These are phyloP conservation scores for Hippopotamyrus pictus DNA, from an alignment of 2,797 vertebrate genomes.

Conservation along the genomic window DNA sequence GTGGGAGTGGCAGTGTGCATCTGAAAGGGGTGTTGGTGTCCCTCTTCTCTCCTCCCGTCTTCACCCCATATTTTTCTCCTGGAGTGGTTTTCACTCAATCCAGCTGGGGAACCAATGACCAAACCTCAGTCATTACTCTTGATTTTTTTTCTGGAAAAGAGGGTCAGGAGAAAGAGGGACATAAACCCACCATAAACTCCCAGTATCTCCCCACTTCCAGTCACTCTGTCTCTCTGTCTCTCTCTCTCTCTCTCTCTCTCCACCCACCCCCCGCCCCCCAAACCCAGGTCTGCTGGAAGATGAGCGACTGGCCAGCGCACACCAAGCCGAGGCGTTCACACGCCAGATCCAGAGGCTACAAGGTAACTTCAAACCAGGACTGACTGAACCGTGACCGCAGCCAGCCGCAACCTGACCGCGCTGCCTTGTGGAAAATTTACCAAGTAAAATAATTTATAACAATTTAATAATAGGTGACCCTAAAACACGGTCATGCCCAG, in stretches of 20 bases:
- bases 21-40: not conserved
- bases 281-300: constrained; percentile 74
- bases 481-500: not conserved
- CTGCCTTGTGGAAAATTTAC: not conserved
- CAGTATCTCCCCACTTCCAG: not conserved
- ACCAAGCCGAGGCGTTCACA: constrained; percentile 81
- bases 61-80: not conserved
- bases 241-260: not conserved
- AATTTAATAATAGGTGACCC: not conserved
- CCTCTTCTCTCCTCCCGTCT: not conserved
- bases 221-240: not conserved
- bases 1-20: not conserved
- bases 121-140: not conserved
- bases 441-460: not conserved
- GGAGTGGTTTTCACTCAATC: not conserved
- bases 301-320: constrained; percentile 74
- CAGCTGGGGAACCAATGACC: not conserved
- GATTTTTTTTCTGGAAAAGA: not conserved
- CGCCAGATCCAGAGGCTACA: constrained; percentile 81
- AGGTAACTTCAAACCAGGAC: constrained; percentile 50
- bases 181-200: not conserved
- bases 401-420: not conserved
- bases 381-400: not conserved
- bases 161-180: not conserved
- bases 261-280: not conserved